Percentiles rank a stretch among this genome's conserved stretches.
These are phyloP conservation scores for Pollimyrus isidori DNA, from an alignment of 2,113 vertebrate species.

Conservation along the genomic window DNA sequence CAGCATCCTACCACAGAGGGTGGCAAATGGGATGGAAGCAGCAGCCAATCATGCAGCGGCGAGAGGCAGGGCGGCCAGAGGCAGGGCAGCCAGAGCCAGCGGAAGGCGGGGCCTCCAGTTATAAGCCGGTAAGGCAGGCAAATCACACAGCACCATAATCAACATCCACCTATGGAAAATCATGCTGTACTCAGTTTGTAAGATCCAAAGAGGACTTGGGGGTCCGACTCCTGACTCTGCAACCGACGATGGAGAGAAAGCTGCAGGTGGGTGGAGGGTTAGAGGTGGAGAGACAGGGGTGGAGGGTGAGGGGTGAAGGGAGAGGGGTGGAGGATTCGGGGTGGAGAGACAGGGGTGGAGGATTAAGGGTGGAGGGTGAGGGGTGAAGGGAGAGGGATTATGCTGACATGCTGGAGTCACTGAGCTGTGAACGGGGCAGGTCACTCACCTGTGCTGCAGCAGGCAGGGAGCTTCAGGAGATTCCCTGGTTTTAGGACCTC, in stretches of 20 bases:
- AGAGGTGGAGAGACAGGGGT: too few relatives aligned
- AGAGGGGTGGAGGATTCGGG: neutral
- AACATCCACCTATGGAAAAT: neutral
- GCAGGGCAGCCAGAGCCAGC: neutral
- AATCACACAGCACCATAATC: neutral
- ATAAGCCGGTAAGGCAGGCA: neutral
- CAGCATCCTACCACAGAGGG: constrained; percentile 2
- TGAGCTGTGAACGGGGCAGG: neutral
- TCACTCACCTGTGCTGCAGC: neutral
- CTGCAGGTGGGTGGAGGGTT: neutral
- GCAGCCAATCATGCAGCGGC: neutral
- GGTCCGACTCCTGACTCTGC: constrained; percentile 21
- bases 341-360: neutral
- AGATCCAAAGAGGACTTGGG: constrained; percentile 16
- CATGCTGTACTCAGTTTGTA: neutral
- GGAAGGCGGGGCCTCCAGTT: neutral
- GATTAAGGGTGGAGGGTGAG: neutral
- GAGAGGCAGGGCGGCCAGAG: neutral
- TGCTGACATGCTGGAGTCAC: neutral
- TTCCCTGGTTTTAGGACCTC: neutral
- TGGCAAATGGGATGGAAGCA: neutral
- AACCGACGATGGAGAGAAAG: neutral
- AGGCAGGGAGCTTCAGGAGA: neutral
- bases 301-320: too few relatives aligned
- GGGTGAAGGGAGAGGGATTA: neutral